Percentiles rank a stretch among this genome's conserved stretches.
Conservation (phyloP, 92 coral and sea anemone genomes). For the Zoanthus gigantus region DNA sequence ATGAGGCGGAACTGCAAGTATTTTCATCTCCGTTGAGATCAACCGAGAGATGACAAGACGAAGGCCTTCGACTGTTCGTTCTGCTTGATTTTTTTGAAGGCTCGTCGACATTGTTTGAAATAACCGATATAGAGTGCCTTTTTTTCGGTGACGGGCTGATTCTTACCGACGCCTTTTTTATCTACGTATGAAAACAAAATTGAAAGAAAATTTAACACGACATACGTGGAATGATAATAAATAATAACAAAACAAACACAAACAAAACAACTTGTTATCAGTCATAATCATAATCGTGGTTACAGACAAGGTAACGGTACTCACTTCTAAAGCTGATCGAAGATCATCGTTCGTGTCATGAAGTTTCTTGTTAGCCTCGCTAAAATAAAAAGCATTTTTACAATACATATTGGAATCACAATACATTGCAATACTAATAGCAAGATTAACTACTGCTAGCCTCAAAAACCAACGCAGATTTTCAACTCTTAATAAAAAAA, state of each 20-base stretch:
- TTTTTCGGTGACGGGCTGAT: constrained; percentile 88
- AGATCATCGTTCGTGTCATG: constrained; percentile 97
- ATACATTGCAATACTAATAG: not conserved
- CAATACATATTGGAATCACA: not conserved
- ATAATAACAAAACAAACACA: not conserved
- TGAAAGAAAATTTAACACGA: not conserved
- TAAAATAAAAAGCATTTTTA: constrained; percentile 10
- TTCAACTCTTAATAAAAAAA: too few relatives aligned
- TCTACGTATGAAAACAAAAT: not conserved
- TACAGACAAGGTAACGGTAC: not conserved
- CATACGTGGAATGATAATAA: not conserved
- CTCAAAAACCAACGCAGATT: not conserved
- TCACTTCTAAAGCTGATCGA: constrained; percentile 87
- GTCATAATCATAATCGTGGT: too few relatives aligned
- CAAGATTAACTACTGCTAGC: not conserved
- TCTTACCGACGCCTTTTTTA: constrained; percentile 27
- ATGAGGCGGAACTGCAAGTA: constrained; percentile 39
- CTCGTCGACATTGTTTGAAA: constrained; percentile 51
- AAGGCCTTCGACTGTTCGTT: constrained; percentile 13
- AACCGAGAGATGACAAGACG: constrained; percentile 21
- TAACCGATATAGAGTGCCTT: constrained; percentile 82
- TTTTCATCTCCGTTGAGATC: constrained; percentile 38
- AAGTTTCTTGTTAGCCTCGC: constrained; percentile 93
- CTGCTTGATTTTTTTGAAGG: constrained; percentile 26
- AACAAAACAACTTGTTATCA: too few relatives aligned